A percentile compares a stretch with the other conserved stretches of the same genome.
Conservation (phyloP, 2,888 invertebrate species). For the Hesperia comma region DNA sequence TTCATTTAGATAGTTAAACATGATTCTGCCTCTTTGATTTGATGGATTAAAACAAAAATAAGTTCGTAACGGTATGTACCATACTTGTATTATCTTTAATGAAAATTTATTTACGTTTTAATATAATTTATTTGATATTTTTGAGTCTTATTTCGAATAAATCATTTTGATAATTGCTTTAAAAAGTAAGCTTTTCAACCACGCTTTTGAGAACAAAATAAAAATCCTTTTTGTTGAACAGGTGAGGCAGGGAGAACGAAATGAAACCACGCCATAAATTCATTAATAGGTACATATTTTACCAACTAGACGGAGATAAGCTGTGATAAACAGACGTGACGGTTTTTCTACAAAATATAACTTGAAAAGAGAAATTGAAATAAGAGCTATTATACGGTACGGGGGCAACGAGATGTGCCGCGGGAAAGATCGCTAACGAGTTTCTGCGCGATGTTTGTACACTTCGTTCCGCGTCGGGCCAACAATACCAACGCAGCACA, state of each 20-base stretch:
- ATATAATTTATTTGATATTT: no score
- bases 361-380: conserved; percentile 32
- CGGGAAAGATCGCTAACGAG: conserved; percentile 57
- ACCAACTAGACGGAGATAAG: conserved; percentile 3
- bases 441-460: conserved; percentile 61
- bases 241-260: background rate
- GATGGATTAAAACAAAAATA: no score
- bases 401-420: conserved; percentile 45
- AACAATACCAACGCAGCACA: conserved; percentile 45
- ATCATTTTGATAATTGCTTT: no score
- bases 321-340: conserved; percentile 15
- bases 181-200: background rate
- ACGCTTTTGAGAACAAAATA: background rate
- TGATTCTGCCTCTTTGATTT: no score
- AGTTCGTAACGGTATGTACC: no score
- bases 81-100: no score
- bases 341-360: conserved; percentile 28
- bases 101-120: no score
- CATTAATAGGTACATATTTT: conserved; percentile 6
- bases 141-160: no score
- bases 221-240: background rate
- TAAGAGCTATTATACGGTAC: conserved; percentile 35
- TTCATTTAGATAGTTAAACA: no score
- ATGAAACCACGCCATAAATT: background rate
- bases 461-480: conserved; percentile 55